A percentile compares a stretch with the other conserved stretches of the same genome.
These are phyloP conservation scores for Andinoacara biseriatus DNA, from an alignment of 2,113 vertebrate genomes.

Conservation along the genomic window DNA sequence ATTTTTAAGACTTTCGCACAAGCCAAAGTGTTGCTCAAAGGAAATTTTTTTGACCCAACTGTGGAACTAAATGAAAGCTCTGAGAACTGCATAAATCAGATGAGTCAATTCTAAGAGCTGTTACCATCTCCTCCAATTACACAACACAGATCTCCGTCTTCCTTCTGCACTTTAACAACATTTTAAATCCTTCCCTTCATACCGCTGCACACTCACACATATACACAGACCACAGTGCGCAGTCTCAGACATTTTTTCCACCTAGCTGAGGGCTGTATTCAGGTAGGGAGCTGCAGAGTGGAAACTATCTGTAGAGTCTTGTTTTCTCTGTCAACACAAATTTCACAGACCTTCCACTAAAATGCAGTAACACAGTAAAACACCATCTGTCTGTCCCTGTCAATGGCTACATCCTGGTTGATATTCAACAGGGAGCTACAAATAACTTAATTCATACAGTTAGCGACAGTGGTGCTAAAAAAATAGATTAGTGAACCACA, in stretches of 20 bases:
- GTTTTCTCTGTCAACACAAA: conserved; percentile 79
- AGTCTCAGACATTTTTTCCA: conserved; percentile 72
- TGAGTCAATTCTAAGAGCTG: not conserved
- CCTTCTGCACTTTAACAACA: conserved; percentile 4
- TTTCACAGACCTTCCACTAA: conserved; percentile 52
- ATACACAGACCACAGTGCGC: conserved; percentile 12
- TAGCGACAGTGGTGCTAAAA: conserved; percentile 37
- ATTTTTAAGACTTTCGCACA: not conserved
- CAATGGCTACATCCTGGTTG: conserved; percentile 7
- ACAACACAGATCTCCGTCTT: not conserved
- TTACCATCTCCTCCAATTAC: not conserved
- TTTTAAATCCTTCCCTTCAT: conserved; percentile 33
- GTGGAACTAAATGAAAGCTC: not conserved
- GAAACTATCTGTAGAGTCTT: conserved; percentile 74
- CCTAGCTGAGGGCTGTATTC: conserved; percentile 65
- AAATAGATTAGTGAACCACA: conserved; percentile 56
- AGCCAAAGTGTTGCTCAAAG: not conserved
- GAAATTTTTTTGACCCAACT: not conserved
- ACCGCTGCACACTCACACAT: conserved; percentile 19
- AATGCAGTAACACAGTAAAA: conserved; percentile 47
- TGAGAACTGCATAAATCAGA: not conserved
- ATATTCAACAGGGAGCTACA: conserved; percentile 23
- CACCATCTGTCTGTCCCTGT: conserved; percentile 37
- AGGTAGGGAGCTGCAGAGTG: conserved; percentile 57
- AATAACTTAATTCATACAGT: conserved; percentile 33